These are phyloP conservation scores for Stichopus horrens DNA, from an alignment of 53 echinoderm and acorn worm species.

Conservation along the genomic window DNA sequence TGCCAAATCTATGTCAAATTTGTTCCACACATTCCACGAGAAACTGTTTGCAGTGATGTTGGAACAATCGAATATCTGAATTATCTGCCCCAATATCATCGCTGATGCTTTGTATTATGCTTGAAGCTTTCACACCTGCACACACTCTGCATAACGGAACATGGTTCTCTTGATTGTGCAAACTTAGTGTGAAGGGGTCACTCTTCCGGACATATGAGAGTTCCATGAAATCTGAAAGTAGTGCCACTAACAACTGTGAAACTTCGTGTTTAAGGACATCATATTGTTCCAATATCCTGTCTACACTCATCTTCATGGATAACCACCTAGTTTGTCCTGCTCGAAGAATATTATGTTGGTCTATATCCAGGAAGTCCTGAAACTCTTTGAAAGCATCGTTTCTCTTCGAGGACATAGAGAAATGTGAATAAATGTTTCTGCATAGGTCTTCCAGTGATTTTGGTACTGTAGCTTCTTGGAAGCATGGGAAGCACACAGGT, in stretches of 20 bases:
- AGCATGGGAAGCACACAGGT: slow-evolving; percentile 47
- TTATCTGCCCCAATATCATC: slow-evolving; percentile 41
- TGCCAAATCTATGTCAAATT: slow-evolving; percentile 23
- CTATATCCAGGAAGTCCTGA: slow-evolving; percentile 40
- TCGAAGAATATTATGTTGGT: slow-evolving; percentile 36
- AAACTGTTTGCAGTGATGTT: slow-evolving; percentile 32
- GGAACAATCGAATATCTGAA: slow-evolving; percentile 41
- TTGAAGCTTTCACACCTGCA: slow-evolving; percentile 25
- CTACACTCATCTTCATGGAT: slow-evolving; percentile 49
- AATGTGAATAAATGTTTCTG: slow-evolving; percentile 48
- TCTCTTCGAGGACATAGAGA: slow-evolving; percentile 35
- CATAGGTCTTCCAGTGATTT: slow-evolving; percentile 47
- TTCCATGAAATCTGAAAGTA: slow-evolving; percentile 30
- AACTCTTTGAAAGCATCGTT: slow-evolving; percentile 48
- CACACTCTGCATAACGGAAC: slow-evolving; percentile 26
- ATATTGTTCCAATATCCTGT: slow-evolving; percentile 45
- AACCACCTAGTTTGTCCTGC: slow-evolving; percentile 58
- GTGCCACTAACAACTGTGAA: slow-evolving; percentile 10
- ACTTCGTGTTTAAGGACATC: slow-evolving; percentile 28
- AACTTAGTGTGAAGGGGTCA: slow-evolving; percentile 22
- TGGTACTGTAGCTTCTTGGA: slow-evolving; percentile 38
- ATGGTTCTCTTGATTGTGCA: slow-evolving; percentile 9
- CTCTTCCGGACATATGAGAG: slow-evolving; percentile 6
- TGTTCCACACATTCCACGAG: slow-evolving; percentile 42
- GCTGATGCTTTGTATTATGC: slow-evolving; percentile 31